Base-by-base conservation (phyloP, 2,888 invertebrate species). In the Drosophila peninsularis region DNA sequence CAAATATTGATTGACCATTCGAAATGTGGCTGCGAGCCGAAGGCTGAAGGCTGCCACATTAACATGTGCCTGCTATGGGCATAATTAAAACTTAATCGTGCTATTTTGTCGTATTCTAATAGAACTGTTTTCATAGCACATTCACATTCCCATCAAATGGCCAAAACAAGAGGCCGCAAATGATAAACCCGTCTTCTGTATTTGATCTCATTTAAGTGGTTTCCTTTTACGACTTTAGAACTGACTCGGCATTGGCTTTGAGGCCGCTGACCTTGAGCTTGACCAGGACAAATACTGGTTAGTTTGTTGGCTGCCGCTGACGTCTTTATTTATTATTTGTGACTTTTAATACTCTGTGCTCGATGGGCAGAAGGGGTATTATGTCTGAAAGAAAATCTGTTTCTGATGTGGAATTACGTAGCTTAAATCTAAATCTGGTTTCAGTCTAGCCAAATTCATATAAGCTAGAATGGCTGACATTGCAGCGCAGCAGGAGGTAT, bases 101-200 rank as follows among this genome's bases (percentile, higher is more conserved):
- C 47, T 62, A 45, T 65, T 67, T 72, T 47, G 50, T 47, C 19
- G 41, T 21, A 63, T 57, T 56, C 50, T 54, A 67, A 63, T 74
- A 76, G 80, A 82, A 82, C 77, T 68, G 60, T 71, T 71, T 78
- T 78, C 57, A 73, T 73, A 62, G 21, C 61, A 21, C 55, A 62
- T 61, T 54, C 62, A 62, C 55, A 65, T 21, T 42, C 3, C 24
- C 24, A 24, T 24, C 24, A 63, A 61, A 49, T 57, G 80, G 44
- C 11, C 32, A 50, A 47, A 49, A 64, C 36, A 58, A 49, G 45
- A 49, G 66, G 57, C 66, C 74, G 58, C 63, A 64, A 57, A 65
- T 57, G 63, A 66, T 62, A 47, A 82, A 72, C 76, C 62, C 36
- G 85, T 68, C 61, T 61, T 37, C 36, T 61, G 68, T 64, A 77